These are phyloP conservation scores for Balanococcus diminutus DNA, from an alignment of 2,888 invertebrate species.

Conservation along the genomic window DNA sequence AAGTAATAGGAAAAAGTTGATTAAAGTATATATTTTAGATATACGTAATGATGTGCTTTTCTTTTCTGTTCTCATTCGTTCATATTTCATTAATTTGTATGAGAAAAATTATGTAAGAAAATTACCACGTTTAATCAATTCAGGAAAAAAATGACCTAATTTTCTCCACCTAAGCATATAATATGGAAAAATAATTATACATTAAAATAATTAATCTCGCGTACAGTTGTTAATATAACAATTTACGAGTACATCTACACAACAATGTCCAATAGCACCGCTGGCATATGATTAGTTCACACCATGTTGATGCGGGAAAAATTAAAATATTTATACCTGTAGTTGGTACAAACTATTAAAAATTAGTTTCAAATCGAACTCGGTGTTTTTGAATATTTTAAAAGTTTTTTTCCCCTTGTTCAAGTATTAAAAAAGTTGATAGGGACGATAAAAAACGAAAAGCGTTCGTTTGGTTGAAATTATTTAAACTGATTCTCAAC, in stretches of 20 bases:
- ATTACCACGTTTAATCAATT: constrained; percentile 18
- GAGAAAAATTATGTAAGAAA: constrained; percentile 23
- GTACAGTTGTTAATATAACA: not conserved
- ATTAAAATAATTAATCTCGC: constrained; percentile 34
- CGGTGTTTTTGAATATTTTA: constrained; percentile 45
- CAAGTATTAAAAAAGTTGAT: constrained; percentile 51
- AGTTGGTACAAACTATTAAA: constrained; percentile 21
- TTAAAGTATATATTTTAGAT: not conserved
- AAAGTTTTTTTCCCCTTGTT: constrained; percentile 2
- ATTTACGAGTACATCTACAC: not conserved
- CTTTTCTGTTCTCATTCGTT: not conserved
- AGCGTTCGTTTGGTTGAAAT: constrained; percentile 51
- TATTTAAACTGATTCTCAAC: constrained; percentile 55
- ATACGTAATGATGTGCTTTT: not conserved
- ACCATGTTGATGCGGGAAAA: not conserved
- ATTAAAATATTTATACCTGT: too few species aligned
- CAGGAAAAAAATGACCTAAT: constrained; percentile 18
- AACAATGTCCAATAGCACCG: not conserved
- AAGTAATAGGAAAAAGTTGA: not conserved
- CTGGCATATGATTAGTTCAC: not conserved
- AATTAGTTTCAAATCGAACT: constrained; percentile 47
- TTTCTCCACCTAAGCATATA: not conserved
- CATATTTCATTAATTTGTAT: not conserved
- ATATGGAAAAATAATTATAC: not conserved
- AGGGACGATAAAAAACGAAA: constrained; percentile 40